These are phyloP conservation scores for Physella acuta DNA, from an alignment of 1,140 invertebrate species.

Conservation along the genomic window DNA sequence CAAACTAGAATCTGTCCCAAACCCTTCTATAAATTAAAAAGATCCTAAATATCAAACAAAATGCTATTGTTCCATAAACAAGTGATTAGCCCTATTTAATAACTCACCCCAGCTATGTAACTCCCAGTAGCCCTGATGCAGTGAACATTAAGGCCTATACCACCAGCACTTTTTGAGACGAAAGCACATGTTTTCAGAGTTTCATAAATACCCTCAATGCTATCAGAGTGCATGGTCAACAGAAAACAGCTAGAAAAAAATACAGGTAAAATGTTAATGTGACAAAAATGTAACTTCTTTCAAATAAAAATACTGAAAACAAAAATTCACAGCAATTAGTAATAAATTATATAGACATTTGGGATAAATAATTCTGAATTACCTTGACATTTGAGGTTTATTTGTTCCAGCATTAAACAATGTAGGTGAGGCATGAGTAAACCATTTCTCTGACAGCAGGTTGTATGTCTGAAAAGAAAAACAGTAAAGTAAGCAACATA, in stretches of 20 bases:
- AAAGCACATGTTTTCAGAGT: constrained; percentile 87
- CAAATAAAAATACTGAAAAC: not conserved
- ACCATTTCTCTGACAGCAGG: constrained; percentile 90
- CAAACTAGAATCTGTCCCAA: no score
- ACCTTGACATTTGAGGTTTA: constrained; percentile 89
- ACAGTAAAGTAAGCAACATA: no score
- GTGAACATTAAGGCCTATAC: constrained; percentile 95
- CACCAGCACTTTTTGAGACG: constrained; percentile 96
- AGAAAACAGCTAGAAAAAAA: constrained; percentile 80
- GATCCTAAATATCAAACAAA: no score
- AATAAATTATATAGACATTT: not conserved
- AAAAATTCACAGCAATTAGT: no score
- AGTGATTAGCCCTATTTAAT: no score
- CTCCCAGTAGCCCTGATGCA: constrained; percentile 91
- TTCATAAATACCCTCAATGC: constrained; percentile 97
- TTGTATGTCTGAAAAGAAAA: constrained; percentile 78
- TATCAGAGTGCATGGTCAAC: constrained; percentile 92
- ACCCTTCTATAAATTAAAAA: no score
- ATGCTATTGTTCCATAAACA: no score
- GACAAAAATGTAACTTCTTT: no score
- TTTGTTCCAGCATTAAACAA: constrained; percentile 93
- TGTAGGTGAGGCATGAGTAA: constrained; percentile 97
- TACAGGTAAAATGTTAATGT: no score
- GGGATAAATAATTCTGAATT: constrained; percentile 47
- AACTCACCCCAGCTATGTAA: constrained; percentile 79